Percentiles rank a stretch among this genome's conserved stretches.
These are phyloP conservation scores for Acipenser ruthenus DNA, from an alignment of 2,797 vertebrate species.

Conservation along the genomic window DNA sequence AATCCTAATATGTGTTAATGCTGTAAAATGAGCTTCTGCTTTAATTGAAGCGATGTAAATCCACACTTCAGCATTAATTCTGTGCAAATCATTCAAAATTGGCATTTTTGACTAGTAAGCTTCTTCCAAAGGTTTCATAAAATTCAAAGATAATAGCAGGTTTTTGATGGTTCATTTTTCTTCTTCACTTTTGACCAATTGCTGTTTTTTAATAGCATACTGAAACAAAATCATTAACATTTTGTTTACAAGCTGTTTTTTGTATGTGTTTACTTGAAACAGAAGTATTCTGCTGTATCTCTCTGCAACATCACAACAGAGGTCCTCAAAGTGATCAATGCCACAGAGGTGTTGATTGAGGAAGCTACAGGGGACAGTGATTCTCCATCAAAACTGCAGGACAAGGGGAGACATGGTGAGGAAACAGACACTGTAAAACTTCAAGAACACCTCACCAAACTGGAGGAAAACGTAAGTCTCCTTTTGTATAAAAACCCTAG, in stretches of 20 bases:
- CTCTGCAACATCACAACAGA: constrained; percentile 98
- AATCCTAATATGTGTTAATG: not conserved
- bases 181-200: no score
- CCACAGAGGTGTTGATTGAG: constrained; percentile 88
- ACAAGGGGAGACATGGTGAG: constrained; percentile 57
- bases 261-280: constrained; percentile 51
- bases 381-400: constrained; percentile 47
- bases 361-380: constrained; percentile 68
- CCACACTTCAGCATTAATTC: no score
- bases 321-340: constrained; percentile 91
- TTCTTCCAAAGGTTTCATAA: not conserved
- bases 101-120: no score
- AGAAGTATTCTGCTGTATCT: constrained; percentile 93
- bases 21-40: no score
- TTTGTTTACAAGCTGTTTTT: constrained; percentile 45
- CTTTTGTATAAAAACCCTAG: not conserved
- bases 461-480: constrained; percentile 89
- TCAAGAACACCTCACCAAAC: constrained; percentile 82
- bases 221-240: constrained; percentile 3
- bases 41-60: no score
- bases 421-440: constrained; percentile 66
- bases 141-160: no score
- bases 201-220: no score
- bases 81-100: no score
- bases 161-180: no score